Evolutionary conservation across 2,113 vertebrate genomes (phyloP).

Genomic region (Manacus vitellinus): DNA sequence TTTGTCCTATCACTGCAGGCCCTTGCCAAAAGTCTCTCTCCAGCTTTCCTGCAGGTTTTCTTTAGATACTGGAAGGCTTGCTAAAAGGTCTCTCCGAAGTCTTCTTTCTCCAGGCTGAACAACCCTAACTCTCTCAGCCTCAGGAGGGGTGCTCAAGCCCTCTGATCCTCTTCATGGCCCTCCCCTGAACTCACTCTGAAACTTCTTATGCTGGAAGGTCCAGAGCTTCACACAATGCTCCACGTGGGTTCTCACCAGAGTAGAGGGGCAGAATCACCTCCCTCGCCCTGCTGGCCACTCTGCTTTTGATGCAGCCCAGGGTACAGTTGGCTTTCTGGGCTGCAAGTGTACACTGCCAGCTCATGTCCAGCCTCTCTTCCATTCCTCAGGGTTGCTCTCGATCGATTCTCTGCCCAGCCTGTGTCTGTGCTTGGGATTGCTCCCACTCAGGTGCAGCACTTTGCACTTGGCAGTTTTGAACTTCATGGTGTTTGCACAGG

Average conservation of each 20-base stretch:
- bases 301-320: not conserved
- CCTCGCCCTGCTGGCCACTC: rapidly evolving
- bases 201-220: no score
- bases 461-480: not conserved
- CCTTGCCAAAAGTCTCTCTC: not conserved
- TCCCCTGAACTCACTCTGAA: not conserved
- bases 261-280: not conserved
- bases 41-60: not conserved
- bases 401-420: not conserved
- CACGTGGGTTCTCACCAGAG: not conserved
- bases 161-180: not conserved
- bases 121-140: not conserved
- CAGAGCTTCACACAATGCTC: not conserved
- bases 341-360: not conserved
- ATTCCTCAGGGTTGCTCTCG: rapidly evolving
- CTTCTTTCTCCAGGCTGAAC: not conserved
- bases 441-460: not conserved
- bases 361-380: not conserved
- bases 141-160: not conserved
- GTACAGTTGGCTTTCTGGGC: not conserved
- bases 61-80: not conserved
- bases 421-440: not conserved
- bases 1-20: no score
- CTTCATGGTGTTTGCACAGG: not conserved
- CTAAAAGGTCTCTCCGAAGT: no score